Conservation (phyloP, 2,888 invertebrate genomes). For the Drosophila meridionalis region DNA sequence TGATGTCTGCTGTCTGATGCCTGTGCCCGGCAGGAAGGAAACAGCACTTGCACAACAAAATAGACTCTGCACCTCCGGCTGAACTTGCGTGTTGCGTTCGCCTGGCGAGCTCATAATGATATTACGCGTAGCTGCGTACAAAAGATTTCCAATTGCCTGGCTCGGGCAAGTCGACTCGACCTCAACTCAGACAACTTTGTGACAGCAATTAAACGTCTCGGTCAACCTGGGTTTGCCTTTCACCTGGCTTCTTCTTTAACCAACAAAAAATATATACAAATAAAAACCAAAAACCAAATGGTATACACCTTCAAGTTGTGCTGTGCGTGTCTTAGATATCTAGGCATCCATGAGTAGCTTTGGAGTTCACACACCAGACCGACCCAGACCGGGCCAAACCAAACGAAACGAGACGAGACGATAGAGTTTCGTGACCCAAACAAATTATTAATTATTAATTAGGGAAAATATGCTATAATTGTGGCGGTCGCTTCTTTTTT, state of each 20-base stretch:
- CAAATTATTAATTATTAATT: slow-evolving; percentile 84
- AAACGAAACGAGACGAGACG: slow-evolving; percentile 31
- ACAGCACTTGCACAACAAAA: slow-evolving; percentile 64
- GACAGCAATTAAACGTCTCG: slow-evolving; percentile 83
- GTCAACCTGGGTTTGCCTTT: slow-evolving; percentile 68
- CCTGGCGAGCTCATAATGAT: slow-evolving; percentile 28
- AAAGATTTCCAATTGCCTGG: slow-evolving; percentile 64
- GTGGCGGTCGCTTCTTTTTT: slow-evolving; percentile 72
- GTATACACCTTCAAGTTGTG: slow-evolving; percentile 35
- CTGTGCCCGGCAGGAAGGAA: slow-evolving; percentile 53
- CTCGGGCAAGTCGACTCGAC: slow-evolving; percentile 31
- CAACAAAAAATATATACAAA: slow-evolving; percentile 20
- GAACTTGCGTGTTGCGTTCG: slow-evolving; percentile 61
- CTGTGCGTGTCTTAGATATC: slow-evolving; percentile 40
- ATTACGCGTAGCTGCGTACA: slow-evolving; percentile 52
- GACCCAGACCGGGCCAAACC: slow-evolving; percentile 28
- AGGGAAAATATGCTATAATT: slow-evolving; percentile 82
- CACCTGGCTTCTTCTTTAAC: slow-evolving; percentile 49
- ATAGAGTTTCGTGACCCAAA: slow-evolving; percentile 80
- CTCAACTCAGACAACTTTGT: slow-evolving; percentile 56
- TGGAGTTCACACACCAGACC: slow-evolving; percentile 51
- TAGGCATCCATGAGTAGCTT: slow-evolving; percentile 61
- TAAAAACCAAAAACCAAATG: slow-evolving; percentile 16
- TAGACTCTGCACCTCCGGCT: slow-evolving; percentile 72
- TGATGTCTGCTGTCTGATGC: too few species aligned